phyloP scores from a whole-genome alignment of 2,888 invertebrate species.

The Noctua pronuba region DNA sequence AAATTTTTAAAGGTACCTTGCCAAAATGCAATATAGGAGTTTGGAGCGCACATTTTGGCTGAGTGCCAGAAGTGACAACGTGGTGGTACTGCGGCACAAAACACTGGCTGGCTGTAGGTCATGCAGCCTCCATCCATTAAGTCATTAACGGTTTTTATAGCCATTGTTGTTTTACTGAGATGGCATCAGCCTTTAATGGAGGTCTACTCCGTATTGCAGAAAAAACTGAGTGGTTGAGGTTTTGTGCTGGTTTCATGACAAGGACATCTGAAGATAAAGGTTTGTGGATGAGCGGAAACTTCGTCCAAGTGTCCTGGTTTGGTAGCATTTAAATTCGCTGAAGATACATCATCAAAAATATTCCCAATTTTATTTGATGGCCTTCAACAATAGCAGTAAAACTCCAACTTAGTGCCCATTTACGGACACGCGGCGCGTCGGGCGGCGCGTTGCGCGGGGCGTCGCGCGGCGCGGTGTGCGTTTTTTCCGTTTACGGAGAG shows the following conservation, averaged over 20 bases:
- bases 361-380: neutral
- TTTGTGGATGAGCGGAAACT: neutral
- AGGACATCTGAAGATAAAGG: neutral
- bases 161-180: constrained; percentile 54
- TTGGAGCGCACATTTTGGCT: constrained; percentile 56
- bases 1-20: constrained; percentile 50
- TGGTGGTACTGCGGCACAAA: constrained; percentile 51
- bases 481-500: too few species aligned
- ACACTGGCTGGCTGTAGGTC: constrained; percentile 59
- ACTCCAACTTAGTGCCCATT: neutral
- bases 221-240: constrained; percentile 16
- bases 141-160: constrained; percentile 62
- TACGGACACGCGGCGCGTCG: too few species aligned
- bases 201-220: constrained; percentile 10
- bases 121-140: constrained; percentile 59
- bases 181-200: constrained; percentile 36
- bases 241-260: constrained; percentile 17
- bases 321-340: neutral
- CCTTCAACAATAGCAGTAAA: neutral
- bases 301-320: neutral
- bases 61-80: constrained; percentile 53
- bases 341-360: neutral
- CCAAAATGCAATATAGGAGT: constrained; percentile 57
- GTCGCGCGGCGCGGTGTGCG: too few species aligned
- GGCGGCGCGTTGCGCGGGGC: too few species aligned